phyloP scores from a whole-genome alignment of 1,140 invertebrate species.

The Zaprionus gabonicus region DNA sequence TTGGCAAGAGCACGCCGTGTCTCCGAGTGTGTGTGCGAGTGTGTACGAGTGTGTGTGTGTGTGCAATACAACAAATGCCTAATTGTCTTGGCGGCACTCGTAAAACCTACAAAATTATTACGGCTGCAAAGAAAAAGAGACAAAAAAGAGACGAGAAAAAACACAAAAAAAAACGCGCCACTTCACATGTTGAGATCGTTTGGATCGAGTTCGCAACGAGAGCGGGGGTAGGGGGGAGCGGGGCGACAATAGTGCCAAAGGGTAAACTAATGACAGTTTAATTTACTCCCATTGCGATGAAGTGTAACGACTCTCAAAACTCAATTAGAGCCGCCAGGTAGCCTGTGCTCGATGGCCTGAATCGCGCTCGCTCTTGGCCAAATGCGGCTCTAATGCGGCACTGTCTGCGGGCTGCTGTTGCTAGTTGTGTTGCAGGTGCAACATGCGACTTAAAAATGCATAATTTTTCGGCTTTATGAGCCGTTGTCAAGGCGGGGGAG shows the following conservation, averaged over 20 bases:
- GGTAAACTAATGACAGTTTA: conserved; percentile 83
- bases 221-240: conserved; percentile 1
- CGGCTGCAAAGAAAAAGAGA: conserved; percentile 54
- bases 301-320: conserved; percentile 81
- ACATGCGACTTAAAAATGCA: conserved; percentile 67
- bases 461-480: conserved; percentile 77
- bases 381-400: conserved; percentile 65
- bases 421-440: conserved; percentile 57
- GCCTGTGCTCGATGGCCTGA: conserved; percentile 6
- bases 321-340: conserved; percentile 64
- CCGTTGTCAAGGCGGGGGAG: conserved; percentile 26
- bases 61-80: conserved; percentile 74
- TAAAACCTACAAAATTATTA: conserved; percentile 83
- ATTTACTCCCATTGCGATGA: conserved; percentile 82
- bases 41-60: conserved; percentile 28
- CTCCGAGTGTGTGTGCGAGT: conserved; percentile 25
- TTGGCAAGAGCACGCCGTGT: conserved; percentile 38
- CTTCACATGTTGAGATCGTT: conserved; percentile 72
- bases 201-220: conserved; percentile 23
- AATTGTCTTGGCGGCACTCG: conserved; percentile 82
- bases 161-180: conserved; percentile 66
- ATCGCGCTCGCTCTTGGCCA: conserved; percentile 46
- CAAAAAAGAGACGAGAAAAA: conserved; percentile 11
- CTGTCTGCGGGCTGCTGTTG: background rate
- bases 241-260: conserved; percentile 77